A percentile compares a stretch with the other conserved stretches of the same genome.
These are phyloP conservation scores for Octodonta nipae DNA, from an alignment of 2,888 invertebrate species.

Conservation along the genomic window DNA sequence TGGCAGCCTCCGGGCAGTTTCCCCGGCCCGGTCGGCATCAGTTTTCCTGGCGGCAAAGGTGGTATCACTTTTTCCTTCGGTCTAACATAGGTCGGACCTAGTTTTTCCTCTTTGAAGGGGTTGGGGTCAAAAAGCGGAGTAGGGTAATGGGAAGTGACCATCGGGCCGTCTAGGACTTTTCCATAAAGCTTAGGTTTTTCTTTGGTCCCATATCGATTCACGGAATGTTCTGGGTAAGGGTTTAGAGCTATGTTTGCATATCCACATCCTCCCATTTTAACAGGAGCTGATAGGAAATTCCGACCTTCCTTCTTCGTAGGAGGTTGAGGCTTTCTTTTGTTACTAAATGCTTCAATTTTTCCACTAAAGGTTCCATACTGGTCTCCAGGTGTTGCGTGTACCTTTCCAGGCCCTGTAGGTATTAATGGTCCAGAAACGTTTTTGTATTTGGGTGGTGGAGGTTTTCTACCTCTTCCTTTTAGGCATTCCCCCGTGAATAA, in stretches of 20 bases:
- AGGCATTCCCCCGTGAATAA: conserved; percentile 34
- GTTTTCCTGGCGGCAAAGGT: conserved; percentile 18
- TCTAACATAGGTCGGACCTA: conserved; percentile 24
- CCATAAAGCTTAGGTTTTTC: conserved; percentile 23
- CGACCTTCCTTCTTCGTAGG: conserved; percentile 13
- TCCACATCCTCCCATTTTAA: conserved; percentile 40
- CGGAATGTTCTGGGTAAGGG: conserved; percentile 34
- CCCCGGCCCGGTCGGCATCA: conserved; percentile 28
- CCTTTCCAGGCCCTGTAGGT: conserved; percentile 31
- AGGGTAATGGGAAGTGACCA: conserved; percentile 23
- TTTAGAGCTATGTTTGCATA: conserved; percentile 38
- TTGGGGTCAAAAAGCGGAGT: conserved; percentile 33
- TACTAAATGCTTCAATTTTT: conserved; percentile 26
- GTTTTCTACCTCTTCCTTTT: conserved; percentile 18
- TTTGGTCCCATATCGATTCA: conserved; percentile 22
- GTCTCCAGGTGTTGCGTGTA: conserved; percentile 40
- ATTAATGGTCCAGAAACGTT: conserved; percentile 24
- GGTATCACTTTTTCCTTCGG: conserved; percentile 16
- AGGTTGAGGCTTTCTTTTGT: conserved; percentile 13
- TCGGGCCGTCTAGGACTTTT: conserved; percentile 20
- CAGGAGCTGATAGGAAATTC: conserved; percentile 28
- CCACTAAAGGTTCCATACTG: conserved; percentile 39
- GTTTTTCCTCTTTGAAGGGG: conserved; percentile 28
- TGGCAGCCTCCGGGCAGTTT: conserved; percentile 28
- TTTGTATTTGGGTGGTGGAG: conserved; percentile 15